phyloP scores from a whole-genome alignment of 2,888 invertebrate species.

The Drosophila recens region DNA sequence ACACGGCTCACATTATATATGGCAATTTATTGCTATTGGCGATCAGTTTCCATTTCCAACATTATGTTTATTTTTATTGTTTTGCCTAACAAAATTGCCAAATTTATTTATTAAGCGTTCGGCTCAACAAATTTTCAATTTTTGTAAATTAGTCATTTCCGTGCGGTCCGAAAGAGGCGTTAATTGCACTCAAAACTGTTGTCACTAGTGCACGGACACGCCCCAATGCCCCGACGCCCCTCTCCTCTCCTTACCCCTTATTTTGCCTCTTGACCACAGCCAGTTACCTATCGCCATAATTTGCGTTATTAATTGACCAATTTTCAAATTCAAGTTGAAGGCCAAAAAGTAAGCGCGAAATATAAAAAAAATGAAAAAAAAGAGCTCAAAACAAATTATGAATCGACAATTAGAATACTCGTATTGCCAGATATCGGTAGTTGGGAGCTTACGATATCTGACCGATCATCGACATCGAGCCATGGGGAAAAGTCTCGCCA shows the following conservation, averaged over 20 bases:
- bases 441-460: constrained; percentile 14
- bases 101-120: constrained; percentile 20
- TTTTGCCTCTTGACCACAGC: constrained; percentile 15
- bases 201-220: constrained; percentile 66
- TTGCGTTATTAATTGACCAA: constrained; percentile 78
- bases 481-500: constrained; percentile 44
- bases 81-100: constrained; percentile 9
- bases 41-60: constrained; percentile 65
- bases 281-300: constrained; percentile 66
- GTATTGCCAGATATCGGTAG: constrained; percentile 27
- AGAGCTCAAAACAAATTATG: constrained; percentile 49
- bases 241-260: neutral
- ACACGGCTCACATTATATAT: constrained; percentile 45
- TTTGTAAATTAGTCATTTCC: constrained; percentile 73
- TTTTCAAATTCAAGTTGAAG: constrained; percentile 81
- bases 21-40: constrained; percentile 33
- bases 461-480: constrained; percentile 19
- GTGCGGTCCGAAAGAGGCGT: constrained; percentile 61
- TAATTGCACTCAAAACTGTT: constrained; percentile 73
- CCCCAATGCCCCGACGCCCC: constrained; percentile 7
- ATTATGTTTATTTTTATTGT: neutral
- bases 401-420: constrained; percentile 65
- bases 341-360: constrained; percentile 60
- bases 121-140: constrained; percentile 11
- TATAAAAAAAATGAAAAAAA: constrained; percentile 24